Percentiles rank a stretch among this genome's conserved stretches.
Evolutionary conservation across 2,797 vertebrate species (phyloP).

Genomic region (Eospalax fontanierii): DNA sequence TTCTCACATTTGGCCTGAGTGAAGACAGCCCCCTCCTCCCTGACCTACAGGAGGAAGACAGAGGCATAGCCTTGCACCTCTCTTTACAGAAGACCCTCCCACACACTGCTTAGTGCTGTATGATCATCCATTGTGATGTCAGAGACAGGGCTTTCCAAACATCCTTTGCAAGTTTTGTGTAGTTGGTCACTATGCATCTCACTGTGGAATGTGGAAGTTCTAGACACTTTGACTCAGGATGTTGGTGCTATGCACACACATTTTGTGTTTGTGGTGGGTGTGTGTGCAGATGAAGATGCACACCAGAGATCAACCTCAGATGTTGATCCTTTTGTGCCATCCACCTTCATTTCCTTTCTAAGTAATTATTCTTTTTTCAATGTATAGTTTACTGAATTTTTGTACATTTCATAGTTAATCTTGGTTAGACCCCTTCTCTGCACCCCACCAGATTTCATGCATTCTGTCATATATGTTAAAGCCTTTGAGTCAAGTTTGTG

Average conservation of each 20-base stretch:
- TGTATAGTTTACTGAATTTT: too few relatives aligned
- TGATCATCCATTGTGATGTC: neutral
- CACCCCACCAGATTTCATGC: too few relatives aligned
- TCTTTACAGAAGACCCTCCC: neutral
- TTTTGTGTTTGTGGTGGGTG: neutral
- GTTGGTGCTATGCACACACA: neutral
- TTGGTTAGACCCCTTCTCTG: too few relatives aligned
- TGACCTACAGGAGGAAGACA: fast-evolving
- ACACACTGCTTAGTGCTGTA: neutral
- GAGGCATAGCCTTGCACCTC: too few relatives aligned
- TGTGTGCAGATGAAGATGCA: too few relatives aligned
- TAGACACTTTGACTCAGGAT: neutral
- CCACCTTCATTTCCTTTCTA: neutral
- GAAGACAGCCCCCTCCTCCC: neutral
- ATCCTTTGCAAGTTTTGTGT: neutral
- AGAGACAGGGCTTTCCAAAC: neutral
- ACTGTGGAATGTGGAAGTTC: neutral
- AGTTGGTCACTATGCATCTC: neutral
- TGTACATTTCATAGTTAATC: too few relatives aligned
- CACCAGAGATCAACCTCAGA: neutral
- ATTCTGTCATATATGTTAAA: too few relatives aligned
- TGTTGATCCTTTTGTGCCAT: too few relatives aligned
- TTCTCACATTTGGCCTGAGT: neutral
- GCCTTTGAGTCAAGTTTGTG: too few relatives aligned
- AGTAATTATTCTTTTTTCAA: too few relatives aligned